Base-by-base conservation (phyloP, 2,888 invertebrate genomes). In the Gastrophysa polygoni region DNA sequence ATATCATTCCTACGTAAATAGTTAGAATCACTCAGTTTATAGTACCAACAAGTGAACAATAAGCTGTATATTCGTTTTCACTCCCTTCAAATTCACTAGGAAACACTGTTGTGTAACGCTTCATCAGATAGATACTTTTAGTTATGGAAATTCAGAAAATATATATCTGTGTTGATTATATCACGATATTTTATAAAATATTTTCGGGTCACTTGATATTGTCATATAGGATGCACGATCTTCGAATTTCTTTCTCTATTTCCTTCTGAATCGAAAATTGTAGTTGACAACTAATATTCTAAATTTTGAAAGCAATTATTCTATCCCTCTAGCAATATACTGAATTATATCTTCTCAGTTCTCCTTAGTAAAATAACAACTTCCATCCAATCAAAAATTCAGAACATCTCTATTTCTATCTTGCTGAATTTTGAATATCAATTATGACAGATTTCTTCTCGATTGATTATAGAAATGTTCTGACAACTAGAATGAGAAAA, bases 271-370 rank as follows among this genome's bases (percentile, higher is more conserved):
- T 38, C 38, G 38, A 38, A 38, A 24, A 24, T 48, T 59, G 32
- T 57, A 62, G 59, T 43, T 63, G 62, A 68, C 67, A 75, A 78
- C 78, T 74, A 69, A 80, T 79, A 81, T 80, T 81, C 80, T 81
- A 81, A 81, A 81, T 77, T 75, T 64, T 76, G 66, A 63, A 81
- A 81, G 80, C 80, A 80, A 81, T 80, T 80, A 75, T 76, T 11
- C 76, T 77, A 73, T 74, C 73, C 75, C 77, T 65, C 62, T 78
- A 80, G 80, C 78, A 78, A 78, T 78, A 78, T 73, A 56, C 29
- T 64, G 59, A 54, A 43, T 59, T 66, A 61, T 61, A 54, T 47
- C 49, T 63, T 52, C 43, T 61, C 50, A 17, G 24, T 52, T 44
- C 21, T 57, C 38, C 32, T 24, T 58, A 54, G 32, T 18, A 24